A percentile compares a stretch with the other conserved stretches of the same genome.
These are phyloP conservation scores for Suricata suricatta DNA, from an alignment of 2,113 vertebrate species.

Conservation along the genomic window DNA sequence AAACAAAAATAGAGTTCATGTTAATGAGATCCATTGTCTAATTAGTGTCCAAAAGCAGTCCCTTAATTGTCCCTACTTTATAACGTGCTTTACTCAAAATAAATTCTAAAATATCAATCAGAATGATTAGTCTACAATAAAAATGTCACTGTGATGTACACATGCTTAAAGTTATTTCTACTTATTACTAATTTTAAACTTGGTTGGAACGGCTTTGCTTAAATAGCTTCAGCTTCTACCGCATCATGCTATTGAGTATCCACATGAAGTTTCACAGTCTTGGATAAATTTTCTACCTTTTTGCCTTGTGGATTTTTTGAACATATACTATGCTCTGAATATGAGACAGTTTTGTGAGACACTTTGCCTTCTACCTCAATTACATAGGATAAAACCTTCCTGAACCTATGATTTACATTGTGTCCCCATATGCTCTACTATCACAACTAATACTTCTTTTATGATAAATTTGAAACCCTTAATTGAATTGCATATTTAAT, in stretches of 20 bases:
- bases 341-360: neutral
- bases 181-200: neutral
- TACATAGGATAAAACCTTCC: neutral
- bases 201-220: neutral
- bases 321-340: neutral
- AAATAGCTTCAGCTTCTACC: neutral
- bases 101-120: neutral
- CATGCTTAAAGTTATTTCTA: neutral
- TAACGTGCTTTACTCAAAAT: neutral
- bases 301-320: neutral
- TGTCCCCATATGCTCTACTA: neutral
- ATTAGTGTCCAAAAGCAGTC: neutral
- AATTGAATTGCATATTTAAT: neutral
- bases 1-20: neutral
- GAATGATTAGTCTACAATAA: neutral
- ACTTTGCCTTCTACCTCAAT: neutral
- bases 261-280: neutral
- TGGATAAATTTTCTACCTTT: neutral
- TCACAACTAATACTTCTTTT: neutral
- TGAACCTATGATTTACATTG: neutral
- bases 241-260: neutral
- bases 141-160: neutral
- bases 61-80: neutral
- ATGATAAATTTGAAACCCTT: neutral
- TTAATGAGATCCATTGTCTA: neutral